Evolutionary conservation across 2,113 vertebrate genomes (phyloP).

Genomic region (Callipepla squamata): DNA sequence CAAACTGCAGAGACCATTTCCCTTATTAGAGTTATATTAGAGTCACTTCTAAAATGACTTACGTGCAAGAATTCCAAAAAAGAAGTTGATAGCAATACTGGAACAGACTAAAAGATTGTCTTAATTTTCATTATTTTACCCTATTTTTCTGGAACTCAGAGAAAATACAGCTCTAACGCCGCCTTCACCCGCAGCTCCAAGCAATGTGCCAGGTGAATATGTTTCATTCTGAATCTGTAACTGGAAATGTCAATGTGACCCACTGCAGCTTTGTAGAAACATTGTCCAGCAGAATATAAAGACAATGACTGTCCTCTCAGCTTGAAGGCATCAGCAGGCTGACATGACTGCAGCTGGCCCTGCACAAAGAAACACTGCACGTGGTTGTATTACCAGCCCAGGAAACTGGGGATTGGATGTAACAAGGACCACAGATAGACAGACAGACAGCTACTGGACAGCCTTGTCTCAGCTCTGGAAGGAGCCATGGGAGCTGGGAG

Average conservation of each 20-base stretch:
- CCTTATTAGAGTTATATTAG: neutral
- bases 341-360: neutral
- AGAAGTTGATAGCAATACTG: neutral
- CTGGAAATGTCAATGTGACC: neutral
- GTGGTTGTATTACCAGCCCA: neutral
- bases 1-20: neutral
- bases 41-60: neutral
- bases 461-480: neutral
- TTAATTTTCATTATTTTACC: neutral
- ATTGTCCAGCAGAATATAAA: neutral
- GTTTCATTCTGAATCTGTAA: neutral
- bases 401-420: neutral
- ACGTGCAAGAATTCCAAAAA: neutral
- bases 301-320: neutral
- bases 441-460: neutral
- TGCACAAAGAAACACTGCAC: neutral
- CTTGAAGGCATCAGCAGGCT: neutral
- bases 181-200: neutral
- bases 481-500: neutral
- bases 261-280: neutral
- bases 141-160: neutral
- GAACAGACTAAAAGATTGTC: neutral
- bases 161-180: neutral
- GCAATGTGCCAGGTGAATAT: neutral
- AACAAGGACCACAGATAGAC: neutral